Evolutionary conservation across 1,140 invertebrate genomes (phyloP).

Genomic region (Papilio helenus): DNA sequence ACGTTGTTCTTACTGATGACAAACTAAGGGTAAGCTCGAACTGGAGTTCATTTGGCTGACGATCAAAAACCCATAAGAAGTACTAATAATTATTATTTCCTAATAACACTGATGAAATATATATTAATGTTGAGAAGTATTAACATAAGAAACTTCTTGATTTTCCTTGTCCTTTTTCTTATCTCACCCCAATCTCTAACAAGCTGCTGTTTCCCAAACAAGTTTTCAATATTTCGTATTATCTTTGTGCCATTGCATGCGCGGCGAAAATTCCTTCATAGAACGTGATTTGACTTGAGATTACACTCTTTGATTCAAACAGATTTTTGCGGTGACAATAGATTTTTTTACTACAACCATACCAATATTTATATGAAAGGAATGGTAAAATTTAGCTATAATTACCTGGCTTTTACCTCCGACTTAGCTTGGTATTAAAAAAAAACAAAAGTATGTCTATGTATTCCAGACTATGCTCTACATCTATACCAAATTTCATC

Average conservation of each 20-base stretch:
- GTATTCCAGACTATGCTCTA: no score
- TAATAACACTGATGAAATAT: no score
- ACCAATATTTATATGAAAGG: background rate
- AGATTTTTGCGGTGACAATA: background rate
- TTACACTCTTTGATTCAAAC: background rate
- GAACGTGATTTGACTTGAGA: conserved; percentile 28
- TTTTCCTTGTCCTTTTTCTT: background rate
- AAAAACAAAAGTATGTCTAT: no score
- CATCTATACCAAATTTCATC: no score
- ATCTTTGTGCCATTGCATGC: conserved; percentile 26
- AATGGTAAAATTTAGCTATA: background rate
- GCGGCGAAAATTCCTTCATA: conserved; percentile 28
- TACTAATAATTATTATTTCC: no score
- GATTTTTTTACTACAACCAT: background rate
- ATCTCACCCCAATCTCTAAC: background rate
- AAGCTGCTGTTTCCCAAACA: conserved; percentile 24
- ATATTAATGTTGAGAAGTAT: background rate
- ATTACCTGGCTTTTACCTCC: no score
- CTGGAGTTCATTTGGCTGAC: no score
- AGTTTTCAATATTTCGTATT: conserved; percentile 22
- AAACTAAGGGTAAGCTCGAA: no score
- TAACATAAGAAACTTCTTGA: background rate
- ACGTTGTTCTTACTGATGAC: no score
- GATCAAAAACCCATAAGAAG: no score
- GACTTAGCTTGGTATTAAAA: no score